A percentile compares a stretch with the other conserved stretches of the same genome.
Conservation (phyloP, 2,113 vertebrate species). For the Catharus fuscescens region DNA sequence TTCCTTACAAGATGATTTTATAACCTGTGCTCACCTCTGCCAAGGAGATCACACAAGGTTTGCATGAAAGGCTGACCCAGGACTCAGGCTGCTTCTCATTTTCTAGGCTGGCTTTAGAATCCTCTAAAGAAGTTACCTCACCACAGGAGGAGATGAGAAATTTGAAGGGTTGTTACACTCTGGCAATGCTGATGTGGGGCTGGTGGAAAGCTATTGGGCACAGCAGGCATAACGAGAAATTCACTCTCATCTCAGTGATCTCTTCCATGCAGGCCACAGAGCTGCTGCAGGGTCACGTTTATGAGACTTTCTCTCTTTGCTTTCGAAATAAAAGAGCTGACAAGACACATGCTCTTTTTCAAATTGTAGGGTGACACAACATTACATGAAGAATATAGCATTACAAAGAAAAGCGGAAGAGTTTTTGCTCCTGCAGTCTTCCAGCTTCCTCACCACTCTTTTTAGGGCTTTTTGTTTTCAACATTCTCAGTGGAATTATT, state of each 20-base stretch:
- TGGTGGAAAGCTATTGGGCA: not conserved
- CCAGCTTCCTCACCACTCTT: not conserved
- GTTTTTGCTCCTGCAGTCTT: not conserved
- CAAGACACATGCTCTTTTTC: not conserved
- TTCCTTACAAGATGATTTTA: not conserved
- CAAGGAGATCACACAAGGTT: not conserved
- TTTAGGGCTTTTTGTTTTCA: not conserved
- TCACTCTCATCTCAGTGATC: not conserved
- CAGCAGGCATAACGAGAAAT: constrained; percentile 18
- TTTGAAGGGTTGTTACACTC: constrained; percentile 25
- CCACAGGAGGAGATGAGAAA: constrained; percentile 43
- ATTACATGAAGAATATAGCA: not conserved
- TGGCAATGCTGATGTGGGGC: not conserved
- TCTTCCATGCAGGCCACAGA: not conserved
- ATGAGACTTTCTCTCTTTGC: not conserved
- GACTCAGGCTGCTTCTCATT: constrained; percentile 9
- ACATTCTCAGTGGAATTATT: not conserved
- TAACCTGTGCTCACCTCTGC: not conserved
- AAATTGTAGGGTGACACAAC: not conserved
- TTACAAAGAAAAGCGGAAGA: not conserved
- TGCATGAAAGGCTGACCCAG: not conserved
- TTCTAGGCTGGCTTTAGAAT: constrained; percentile 16
- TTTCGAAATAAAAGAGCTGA: constrained; percentile 18
- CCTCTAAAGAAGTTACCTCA: not conserved
- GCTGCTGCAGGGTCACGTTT: not conserved